Percentiles rank a stretch among this genome's conserved stretches.
Conservation (phyloP, 2,888 invertebrate species). For the Stenurella melanura region DNA sequence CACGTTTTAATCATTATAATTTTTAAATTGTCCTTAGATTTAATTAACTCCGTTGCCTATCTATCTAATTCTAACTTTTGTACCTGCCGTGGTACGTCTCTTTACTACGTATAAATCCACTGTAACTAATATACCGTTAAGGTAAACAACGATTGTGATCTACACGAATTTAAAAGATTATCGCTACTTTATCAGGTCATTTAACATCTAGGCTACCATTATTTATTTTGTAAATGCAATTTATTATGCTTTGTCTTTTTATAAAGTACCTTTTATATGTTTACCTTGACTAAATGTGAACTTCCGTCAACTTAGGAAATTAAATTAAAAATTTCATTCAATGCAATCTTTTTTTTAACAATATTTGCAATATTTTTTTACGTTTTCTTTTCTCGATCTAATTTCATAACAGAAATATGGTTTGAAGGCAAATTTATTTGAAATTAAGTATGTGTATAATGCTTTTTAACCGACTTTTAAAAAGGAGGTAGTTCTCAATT, state of each 20-base stretch:
- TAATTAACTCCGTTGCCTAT: not conserved
- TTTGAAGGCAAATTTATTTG: too few species aligned
- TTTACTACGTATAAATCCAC: not conserved
- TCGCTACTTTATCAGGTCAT: conserved; percentile 18
- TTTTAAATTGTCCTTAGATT: not conserved
- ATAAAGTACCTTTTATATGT: not conserved
- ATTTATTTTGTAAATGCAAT: conserved; percentile 3
- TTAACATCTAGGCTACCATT: conserved; percentile 22
- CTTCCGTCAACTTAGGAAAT: not conserved
- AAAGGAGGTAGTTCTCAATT: too few species aligned
- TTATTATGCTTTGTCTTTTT: not conserved
- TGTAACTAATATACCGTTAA: conserved; percentile 8
- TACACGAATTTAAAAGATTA: not conserved
- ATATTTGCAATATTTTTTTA: not conserved
- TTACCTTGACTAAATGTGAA: not conserved
- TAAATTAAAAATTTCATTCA: not conserved
- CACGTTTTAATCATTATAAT: too few species aligned
- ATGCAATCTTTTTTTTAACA: not conserved
- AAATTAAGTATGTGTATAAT: too few species aligned
- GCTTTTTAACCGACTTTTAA: too few species aligned
- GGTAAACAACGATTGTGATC: conserved; percentile 7
- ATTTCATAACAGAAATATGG: too few species aligned
- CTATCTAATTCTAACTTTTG: not conserved
- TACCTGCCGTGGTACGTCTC: not conserved
- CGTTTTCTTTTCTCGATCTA: not conserved